phyloP scores from a whole-genome alignment of 2,888 invertebrate species.

The Masnerella sp. region DNA sequence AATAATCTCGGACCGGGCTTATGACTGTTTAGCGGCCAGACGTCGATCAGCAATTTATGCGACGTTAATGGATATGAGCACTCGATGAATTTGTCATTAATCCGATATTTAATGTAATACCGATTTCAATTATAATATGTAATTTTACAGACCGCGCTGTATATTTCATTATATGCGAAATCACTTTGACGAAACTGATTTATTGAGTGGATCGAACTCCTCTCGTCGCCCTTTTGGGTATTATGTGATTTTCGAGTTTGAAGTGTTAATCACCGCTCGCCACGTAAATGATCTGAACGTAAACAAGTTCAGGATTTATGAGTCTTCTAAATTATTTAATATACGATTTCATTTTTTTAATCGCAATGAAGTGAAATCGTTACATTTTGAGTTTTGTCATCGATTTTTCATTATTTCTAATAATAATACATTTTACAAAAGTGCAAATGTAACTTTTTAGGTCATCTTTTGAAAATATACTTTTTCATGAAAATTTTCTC shows the following conservation, averaged over 20 bases:
- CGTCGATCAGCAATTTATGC: conserved; percentile 16
- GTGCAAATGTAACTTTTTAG: too few species aligned
- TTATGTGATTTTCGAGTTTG: conserved; percentile 70
- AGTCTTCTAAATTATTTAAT: too few species aligned
- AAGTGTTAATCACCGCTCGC: conserved; percentile 73
- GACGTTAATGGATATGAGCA: conserved; percentile 24
- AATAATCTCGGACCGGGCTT: conserved; percentile 20
- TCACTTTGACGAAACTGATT: conserved; percentile 30
- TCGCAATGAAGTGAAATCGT: too few species aligned
- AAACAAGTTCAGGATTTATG: too few species aligned
- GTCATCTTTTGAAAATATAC: too few species aligned
- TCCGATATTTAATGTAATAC: conserved; percentile 22
- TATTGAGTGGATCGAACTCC: background rate
- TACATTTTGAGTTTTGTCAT: too few species aligned
- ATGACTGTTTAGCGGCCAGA: conserved; percentile 3
- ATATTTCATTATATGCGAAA: conserved; percentile 16
- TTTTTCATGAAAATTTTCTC: too few species aligned
- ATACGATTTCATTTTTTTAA: too few species aligned
- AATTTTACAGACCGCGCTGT: conserved; percentile 2
- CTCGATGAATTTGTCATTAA: conserved; percentile 15
- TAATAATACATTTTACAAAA: too few species aligned
- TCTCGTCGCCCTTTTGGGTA: conserved; percentile 64
- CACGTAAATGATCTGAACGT: too few species aligned
- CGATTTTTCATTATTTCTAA: too few species aligned
- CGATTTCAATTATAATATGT: conserved; percentile 25